Evolutionary conservation across 2,888 invertebrate species (phyloP).

Genomic region (Ditula angustiorana): DNA sequence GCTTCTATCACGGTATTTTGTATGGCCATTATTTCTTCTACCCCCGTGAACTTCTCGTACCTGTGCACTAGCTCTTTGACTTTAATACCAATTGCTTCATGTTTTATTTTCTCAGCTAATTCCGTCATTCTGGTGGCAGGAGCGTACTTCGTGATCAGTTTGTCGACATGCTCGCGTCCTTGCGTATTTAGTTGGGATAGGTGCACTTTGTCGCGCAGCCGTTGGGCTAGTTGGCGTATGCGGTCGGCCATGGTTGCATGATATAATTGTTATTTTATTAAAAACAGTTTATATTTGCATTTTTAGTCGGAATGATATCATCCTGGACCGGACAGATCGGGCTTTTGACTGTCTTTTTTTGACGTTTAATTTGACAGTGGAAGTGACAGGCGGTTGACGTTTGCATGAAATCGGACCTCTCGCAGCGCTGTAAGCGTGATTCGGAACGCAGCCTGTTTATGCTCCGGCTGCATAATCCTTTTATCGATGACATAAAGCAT

Average conservation of each 20-base stretch:
- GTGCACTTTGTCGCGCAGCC: conserved; percentile 70
- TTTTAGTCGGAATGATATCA: conserved; percentile 51
- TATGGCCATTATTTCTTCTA: conserved; percentile 91
- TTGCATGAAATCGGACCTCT: too few species aligned
- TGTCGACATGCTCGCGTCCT: conserved; percentile 71
- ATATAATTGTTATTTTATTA: conserved; percentile 47
- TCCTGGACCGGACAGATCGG: conserved; percentile 26
- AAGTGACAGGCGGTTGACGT: conserved; percentile 2
- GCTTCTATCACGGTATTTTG: conserved; percentile 90
- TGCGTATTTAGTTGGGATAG: conserved; percentile 57
- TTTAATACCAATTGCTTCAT: conserved; percentile 62
- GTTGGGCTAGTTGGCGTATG: conserved; percentile 69
- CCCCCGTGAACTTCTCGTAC: conserved; percentile 91
- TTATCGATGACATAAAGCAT: too few species aligned
- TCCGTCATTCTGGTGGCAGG: conserved; percentile 68
- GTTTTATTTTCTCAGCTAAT: conserved; percentile 73
- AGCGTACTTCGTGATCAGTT: conserved; percentile 69
- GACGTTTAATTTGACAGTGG: conserved; percentile 23
- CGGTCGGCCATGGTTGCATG: conserved; percentile 79
- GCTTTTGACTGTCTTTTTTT: conserved; percentile 15
- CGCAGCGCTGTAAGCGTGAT: too few species aligned
- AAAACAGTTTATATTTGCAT: conserved; percentile 51
- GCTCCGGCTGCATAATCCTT: too few species aligned
- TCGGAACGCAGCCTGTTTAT: too few species aligned
- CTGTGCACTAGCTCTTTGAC: conserved; percentile 81